Conservation (phyloP, 2,113 vertebrate genomes). For the Patagioenas fasciata region DNA sequence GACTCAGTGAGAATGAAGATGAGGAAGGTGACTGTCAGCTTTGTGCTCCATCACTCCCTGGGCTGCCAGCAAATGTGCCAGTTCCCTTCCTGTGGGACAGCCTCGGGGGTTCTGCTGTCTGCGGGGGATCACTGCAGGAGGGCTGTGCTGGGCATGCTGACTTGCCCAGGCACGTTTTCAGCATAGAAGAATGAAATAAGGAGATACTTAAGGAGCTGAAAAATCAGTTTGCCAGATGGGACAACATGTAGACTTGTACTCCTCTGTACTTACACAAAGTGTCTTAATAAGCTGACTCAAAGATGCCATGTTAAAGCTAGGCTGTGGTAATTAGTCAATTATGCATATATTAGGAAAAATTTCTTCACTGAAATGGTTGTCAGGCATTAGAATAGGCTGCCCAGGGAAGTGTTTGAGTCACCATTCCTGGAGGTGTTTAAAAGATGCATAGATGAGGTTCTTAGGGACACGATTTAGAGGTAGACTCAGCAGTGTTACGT, state of each 20-base stretch:
- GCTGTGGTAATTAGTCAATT: neutral
- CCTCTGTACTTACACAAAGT: accelerated
- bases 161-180: neutral
- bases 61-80: neutral
- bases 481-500: too few relatives aligned
- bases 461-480: too few relatives aligned
- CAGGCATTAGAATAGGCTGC: too few relatives aligned
- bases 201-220: accelerated
- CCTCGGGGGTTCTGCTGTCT: neutral
- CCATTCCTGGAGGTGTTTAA: too few relatives aligned
- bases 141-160: accelerated
- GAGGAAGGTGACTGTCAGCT: neutral
- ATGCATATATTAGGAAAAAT: neutral
- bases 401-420: too few relatives aligned
- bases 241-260: neutral
- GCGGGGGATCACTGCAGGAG: neutral
- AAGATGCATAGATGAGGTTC: too few relatives aligned
- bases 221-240: neutral
- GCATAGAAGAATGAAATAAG: neutral
- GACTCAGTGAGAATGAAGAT: accelerated
- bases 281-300: neutral
- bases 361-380: too few relatives aligned
- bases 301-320: neutral
- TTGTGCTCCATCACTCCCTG: neutral
- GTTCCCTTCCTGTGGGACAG: accelerated